Conservation (phyloP, 2,113 vertebrate species). For the Dascyllus trimaculatus region DNA sequence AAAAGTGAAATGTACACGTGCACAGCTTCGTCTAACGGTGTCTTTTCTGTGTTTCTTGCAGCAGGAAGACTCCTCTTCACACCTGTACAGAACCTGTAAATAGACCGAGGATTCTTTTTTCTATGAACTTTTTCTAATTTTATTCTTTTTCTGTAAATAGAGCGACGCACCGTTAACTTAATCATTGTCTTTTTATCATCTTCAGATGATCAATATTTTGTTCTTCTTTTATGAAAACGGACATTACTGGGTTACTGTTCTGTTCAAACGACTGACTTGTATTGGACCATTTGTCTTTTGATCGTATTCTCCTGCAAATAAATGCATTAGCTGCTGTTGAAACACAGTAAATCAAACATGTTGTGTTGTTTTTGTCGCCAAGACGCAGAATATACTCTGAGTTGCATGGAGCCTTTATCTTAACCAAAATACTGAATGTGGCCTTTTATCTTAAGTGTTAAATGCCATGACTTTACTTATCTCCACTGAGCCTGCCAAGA, state of each 20-base stretch:
- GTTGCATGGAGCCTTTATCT: too few species aligned
- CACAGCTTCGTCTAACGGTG: neutral
- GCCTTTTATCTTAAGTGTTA: too few species aligned
- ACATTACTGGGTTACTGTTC: conserved; percentile 13
- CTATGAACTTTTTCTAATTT: conserved; percentile 29
- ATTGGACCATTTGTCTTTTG: conserved; percentile 24
- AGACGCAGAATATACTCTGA: neutral
- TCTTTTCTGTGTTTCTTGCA: conserved; percentile 57
- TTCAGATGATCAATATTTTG: conserved; percentile 32
- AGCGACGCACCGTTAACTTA: conserved; percentile 77
- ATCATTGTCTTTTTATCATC: conserved; percentile 47
- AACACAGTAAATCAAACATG: neutral
- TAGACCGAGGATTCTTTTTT: conserved; percentile 65
- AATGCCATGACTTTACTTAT: too few species aligned
- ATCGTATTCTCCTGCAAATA: conserved; percentile 50
- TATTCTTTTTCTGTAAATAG: conserved; percentile 53
- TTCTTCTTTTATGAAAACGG: conserved; percentile 18
- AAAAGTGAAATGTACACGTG: too few species aligned
- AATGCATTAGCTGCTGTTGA: conserved; percentile 39
- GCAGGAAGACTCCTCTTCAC: conserved; percentile 68
- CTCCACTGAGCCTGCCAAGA: neutral
- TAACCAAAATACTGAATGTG: too few species aligned
- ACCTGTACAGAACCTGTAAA: conserved; percentile 85
- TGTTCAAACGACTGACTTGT: conserved; percentile 22
- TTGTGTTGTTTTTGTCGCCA: neutral